These are phyloP conservation scores for Sus cebifrons DNA, from an alignment of 2,797 vertebrate genomes.

Conservation along the genomic window DNA sequence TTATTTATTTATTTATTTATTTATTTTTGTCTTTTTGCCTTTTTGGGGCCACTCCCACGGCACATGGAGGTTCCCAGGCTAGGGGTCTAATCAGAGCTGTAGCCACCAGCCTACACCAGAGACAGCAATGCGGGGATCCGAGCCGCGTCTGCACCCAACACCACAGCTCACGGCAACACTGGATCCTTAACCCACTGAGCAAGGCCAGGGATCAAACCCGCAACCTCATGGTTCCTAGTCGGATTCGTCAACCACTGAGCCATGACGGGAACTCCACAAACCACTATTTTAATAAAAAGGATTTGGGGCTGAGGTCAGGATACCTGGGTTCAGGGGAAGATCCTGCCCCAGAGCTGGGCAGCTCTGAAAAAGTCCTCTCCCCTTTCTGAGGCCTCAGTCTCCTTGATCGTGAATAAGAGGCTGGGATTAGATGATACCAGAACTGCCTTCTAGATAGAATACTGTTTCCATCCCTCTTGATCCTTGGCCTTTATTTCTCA, in stretches of 20 bases:
- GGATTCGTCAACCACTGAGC: no score
- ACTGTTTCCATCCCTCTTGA: neutral
- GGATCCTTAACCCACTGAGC: no score
- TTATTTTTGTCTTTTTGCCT: no score
- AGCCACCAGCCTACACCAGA: no score
- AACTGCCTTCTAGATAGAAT: slow-evolving; percentile 6
- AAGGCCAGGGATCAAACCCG: no score
- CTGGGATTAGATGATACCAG: neutral
- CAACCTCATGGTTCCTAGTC: no score
- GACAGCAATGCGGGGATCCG: no score
- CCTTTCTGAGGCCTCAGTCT: neutral
- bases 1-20: neutral
- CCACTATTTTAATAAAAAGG: slow-evolving; percentile 33
- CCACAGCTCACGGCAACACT: no score
- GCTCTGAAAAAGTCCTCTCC: neutral
- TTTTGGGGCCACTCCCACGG: no score
- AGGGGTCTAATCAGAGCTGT: no score
- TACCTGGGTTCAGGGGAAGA: slow-evolving; percentile 29
- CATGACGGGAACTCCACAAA: neutral
- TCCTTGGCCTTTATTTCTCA: neutral
- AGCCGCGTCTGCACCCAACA: no score
- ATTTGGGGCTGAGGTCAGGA: neutral
- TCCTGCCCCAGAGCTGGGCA: neutral
- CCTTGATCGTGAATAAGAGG: neutral
- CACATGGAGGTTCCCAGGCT: no score